Conservation (phyloP, 1,140 invertebrate species). For the Choristoneura fumiferana region DNA sequence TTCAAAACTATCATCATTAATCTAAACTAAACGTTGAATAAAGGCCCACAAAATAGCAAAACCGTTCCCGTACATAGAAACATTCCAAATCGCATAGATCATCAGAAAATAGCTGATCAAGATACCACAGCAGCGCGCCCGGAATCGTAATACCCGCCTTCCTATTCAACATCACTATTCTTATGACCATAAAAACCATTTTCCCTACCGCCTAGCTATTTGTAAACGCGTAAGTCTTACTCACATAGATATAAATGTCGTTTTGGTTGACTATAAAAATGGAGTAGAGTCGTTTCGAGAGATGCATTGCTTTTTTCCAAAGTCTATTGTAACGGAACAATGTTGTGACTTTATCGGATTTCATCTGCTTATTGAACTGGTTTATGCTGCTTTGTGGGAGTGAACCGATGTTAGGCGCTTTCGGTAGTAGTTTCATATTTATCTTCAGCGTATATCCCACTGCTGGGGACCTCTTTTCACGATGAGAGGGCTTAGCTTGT, state of each 20-base stretch:
- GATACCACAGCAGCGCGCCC: neutral
- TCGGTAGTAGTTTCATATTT: too few species aligned
- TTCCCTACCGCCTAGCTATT: constrained; percentile 8
- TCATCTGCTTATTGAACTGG: constrained; percentile 12
- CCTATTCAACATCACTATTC: constrained; percentile 6
- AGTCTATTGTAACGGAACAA: neutral
- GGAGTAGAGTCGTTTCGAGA: neutral
- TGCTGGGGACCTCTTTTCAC: too few species aligned
- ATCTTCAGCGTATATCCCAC: too few species aligned
- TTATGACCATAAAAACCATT: constrained; percentile 11
- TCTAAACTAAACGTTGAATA: too few species aligned
- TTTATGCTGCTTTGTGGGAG: constrained; percentile 1
- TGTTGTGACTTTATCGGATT: constrained; percentile 13
- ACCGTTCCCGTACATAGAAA: neutral
- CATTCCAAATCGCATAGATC: constrained; percentile 6
- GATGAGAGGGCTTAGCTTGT: too few species aligned
- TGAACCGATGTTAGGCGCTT: too few species aligned
- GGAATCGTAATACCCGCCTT: neutral
- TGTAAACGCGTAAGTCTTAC: neutral
- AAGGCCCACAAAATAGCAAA: neutral
- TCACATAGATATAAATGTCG: neutral
- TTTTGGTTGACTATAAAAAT: constrained; percentile 2
- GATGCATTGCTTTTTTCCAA: neutral
- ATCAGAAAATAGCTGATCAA: constrained; percentile 18
- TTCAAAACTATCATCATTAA: too few species aligned